A percentile compares a stretch with the other conserved stretches of the same genome.
Evolutionary conservation across 2,113 vertebrate genomes (phyloP).

Genomic region (Motacilla tschutschensis): DNA sequence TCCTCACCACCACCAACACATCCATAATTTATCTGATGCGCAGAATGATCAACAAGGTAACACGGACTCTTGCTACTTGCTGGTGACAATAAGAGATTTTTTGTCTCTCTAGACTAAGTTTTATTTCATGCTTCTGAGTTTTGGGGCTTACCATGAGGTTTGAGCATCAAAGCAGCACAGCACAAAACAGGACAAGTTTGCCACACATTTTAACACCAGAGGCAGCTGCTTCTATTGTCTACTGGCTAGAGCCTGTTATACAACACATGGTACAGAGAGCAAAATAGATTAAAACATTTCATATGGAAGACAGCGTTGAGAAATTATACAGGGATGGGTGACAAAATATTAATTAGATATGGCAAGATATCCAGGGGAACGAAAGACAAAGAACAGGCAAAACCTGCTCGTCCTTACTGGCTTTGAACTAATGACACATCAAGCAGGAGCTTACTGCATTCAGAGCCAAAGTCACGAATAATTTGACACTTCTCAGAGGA

Average conservation of each 20-base stretch:
- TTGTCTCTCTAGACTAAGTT: not conserved
- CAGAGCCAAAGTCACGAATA: not conserved
- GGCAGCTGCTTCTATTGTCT: slow-evolving; percentile 6
- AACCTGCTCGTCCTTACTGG: not conserved
- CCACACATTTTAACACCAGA: slow-evolving; percentile 6
- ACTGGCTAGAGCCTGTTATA: not conserved
- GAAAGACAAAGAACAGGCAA: slow-evolving; percentile 18
- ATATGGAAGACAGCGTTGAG: slow-evolving; percentile 9
- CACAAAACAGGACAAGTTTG: not conserved
- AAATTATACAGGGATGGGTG: slow-evolving; percentile 7
- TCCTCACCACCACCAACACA: not conserved
- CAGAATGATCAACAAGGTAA: not conserved
- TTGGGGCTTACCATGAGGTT: not conserved
- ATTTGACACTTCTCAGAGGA: slow-evolving; percentile 24
- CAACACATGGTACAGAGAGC: slow-evolving; percentile 20
- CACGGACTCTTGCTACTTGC: not conserved
- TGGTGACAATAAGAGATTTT: not conserved
- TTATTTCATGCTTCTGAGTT: slow-evolving; percentile 7
- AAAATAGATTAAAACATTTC: slow-evolving; percentile 49
- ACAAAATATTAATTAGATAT: slow-evolving; percentile 51
- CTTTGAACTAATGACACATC: slow-evolving; percentile 46
- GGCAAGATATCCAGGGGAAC: slow-evolving; percentile 15
- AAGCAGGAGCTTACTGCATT: slow-evolving; percentile 12
- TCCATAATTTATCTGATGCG: not conserved
- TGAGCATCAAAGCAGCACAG: not conserved